Conservation (phyloP, 2,888 invertebrate genomes). For the Drosophila diplacantha region DNA sequence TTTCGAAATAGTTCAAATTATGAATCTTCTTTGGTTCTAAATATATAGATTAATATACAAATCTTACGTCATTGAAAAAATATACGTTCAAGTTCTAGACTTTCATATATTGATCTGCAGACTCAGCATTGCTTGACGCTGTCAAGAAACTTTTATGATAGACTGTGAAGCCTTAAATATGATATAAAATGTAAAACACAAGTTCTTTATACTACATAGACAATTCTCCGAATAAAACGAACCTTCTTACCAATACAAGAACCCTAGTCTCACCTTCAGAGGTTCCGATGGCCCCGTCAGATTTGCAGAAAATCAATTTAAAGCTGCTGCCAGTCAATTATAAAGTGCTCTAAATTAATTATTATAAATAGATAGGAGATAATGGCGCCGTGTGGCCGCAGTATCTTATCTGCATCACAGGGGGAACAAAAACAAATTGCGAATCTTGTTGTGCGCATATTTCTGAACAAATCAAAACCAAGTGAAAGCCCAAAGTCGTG, state of each 20-base stretch:
- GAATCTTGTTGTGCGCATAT: conserved; percentile 25
- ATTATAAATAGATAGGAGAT: conserved; percentile 19
- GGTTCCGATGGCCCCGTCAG: conserved; percentile 15
- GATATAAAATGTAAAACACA: background rate
- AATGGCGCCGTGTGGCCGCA: background rate
- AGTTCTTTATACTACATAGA: background rate
- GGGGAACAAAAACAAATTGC: conserved; percentile 29
- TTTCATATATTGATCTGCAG: background rate
- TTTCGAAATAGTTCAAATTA: no score
- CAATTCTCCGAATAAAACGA: background rate
- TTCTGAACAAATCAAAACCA: conserved; percentile 14
- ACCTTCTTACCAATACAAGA: background rate
- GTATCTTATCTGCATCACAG: conserved; percentile 26
- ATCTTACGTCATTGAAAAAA: background rate
- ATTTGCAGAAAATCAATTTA: conserved; percentile 14
- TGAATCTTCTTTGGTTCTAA: no score
- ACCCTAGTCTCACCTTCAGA: background rate
- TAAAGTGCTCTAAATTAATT: conserved; percentile 22
- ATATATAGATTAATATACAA: background rate
- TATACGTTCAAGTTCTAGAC: no score
- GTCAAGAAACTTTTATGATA: background rate
- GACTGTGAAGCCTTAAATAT: background rate
- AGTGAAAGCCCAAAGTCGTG: conserved; percentile 16
- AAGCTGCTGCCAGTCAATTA: conserved; percentile 26
- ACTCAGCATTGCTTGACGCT: background rate